A percentile compares a stretch with the other conserved stretches of the same genome.
Conservation (phyloP, 2,888 invertebrate genomes). For the Rotaria magnacalcarata region DNA sequence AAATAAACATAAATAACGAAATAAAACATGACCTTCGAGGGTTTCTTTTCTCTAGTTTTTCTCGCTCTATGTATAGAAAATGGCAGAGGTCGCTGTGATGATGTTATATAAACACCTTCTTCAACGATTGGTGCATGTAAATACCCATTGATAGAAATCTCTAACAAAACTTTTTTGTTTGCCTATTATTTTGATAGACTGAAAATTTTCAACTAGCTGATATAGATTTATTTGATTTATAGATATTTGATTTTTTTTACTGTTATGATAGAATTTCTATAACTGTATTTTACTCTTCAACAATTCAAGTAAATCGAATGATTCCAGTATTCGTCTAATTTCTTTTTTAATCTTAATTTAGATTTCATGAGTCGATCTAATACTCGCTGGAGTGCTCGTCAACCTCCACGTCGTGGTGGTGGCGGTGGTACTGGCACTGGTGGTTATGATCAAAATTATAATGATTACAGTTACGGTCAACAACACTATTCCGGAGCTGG, state of each 20-base stretch:
- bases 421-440: not conserved
- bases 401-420: slow-evolving; percentile 8
- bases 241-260: not conserved
- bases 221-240: not conserved
- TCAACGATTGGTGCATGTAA: not conserved
- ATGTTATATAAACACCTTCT: no score
- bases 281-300: not conserved
- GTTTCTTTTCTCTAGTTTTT: no score
- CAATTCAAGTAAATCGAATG: not conserved
- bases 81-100: no score
- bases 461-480: not conserved
- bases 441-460: not conserved
- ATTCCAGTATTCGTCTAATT: not conserved
- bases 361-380: not conserved
- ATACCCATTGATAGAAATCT: not conserved
- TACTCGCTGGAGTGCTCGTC: slow-evolving; percentile 1
- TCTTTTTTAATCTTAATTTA: not conserved
- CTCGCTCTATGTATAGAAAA: no score
- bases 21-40: no score
- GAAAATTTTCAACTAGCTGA: not conserved
- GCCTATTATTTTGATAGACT: not conserved
- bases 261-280: not conserved
- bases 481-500: not conserved
- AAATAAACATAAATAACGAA: no score
- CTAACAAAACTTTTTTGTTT: not conserved